These are phyloP conservation scores for Patella caerulea DNA, from an alignment of 2,888 invertebrate genomes.

Conservation along the genomic window DNA sequence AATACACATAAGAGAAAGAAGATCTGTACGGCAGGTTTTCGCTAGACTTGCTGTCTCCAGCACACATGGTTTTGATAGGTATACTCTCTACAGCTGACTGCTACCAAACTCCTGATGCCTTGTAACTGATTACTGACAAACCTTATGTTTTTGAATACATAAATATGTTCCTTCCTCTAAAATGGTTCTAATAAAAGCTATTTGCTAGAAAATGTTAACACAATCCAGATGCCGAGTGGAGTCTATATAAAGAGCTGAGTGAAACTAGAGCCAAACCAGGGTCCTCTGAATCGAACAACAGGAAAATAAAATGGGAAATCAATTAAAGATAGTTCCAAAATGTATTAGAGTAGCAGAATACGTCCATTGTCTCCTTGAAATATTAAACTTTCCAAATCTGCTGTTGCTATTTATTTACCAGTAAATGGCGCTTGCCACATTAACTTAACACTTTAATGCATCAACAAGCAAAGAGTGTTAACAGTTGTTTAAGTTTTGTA, in stretches of 20 bases:
- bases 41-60: slow-evolving; percentile 34
- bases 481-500: no score
- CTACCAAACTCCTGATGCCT: slow-evolving; percentile 12
- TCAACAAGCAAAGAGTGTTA: no score
- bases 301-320: background rate
- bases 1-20: slow-evolving; percentile 15
- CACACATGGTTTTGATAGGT: slow-evolving; percentile 31
- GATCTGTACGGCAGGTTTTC: slow-evolving; percentile 33
- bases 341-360: background rate
- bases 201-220: slow-evolving; percentile 32
- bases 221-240: slow-evolving; percentile 16
- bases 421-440: no score
- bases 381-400: no score
- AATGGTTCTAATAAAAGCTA: slow-evolving; percentile 29
- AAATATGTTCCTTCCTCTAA: slow-evolving; percentile 37
- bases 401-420: no score
- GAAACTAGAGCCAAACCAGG: slow-evolving; percentile 1
- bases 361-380: no score
- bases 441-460: no score
- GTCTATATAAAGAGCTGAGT: slow-evolving; percentile 5
- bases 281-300: background rate
- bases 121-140: slow-evolving; percentile 36
- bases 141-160: slow-evolving; percentile 36
- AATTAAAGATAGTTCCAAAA: background rate
- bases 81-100: slow-evolving; percentile 22